A percentile compares a stretch with the other conserved stretches of the same genome.
phyloP scores from a whole-genome alignment of 2,113 vertebrate species.

The Phrynosoma blainvillii region DNA sequence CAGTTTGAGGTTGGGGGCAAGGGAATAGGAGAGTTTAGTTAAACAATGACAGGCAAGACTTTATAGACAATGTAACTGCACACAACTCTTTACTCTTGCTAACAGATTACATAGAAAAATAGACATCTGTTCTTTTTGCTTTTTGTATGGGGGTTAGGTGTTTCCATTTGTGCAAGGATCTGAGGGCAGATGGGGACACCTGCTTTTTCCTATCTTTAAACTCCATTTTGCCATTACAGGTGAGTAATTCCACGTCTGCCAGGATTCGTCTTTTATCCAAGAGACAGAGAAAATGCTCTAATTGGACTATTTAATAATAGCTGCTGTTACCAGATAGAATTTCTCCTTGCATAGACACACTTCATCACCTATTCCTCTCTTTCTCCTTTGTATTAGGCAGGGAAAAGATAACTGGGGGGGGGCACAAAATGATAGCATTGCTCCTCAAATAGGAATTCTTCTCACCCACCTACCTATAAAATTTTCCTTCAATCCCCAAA shows the following conservation, averaged over 20 bases:
- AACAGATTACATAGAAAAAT: background rate
- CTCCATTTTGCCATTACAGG: background rate
- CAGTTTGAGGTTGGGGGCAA: slow-evolving; percentile 25
- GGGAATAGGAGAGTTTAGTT: background rate
- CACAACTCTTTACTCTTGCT: background rate
- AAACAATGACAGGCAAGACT: background rate
- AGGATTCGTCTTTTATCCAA: background rate
- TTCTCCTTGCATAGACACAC: background rate
- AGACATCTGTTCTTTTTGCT: background rate
- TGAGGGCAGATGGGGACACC: background rate
- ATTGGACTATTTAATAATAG: background rate
- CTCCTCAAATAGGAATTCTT: too few species aligned
- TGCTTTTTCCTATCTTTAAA: background rate
- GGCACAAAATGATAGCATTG: too few species aligned
- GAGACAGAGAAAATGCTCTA: background rate
- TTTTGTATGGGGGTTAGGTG: background rate
- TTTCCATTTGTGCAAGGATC: background rate
- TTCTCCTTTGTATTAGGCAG: background rate
- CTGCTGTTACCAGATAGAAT: background rate
- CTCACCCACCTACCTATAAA: too few species aligned
- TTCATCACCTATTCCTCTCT: background rate
- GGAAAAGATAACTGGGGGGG: too few species aligned
- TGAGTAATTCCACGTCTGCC: background rate
- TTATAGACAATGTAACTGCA: accelerated
- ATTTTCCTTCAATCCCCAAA: too few species aligned